Conservation (phyloP, 92 coral and sea anemone species). For the Nematostella vectensis region DNA sequence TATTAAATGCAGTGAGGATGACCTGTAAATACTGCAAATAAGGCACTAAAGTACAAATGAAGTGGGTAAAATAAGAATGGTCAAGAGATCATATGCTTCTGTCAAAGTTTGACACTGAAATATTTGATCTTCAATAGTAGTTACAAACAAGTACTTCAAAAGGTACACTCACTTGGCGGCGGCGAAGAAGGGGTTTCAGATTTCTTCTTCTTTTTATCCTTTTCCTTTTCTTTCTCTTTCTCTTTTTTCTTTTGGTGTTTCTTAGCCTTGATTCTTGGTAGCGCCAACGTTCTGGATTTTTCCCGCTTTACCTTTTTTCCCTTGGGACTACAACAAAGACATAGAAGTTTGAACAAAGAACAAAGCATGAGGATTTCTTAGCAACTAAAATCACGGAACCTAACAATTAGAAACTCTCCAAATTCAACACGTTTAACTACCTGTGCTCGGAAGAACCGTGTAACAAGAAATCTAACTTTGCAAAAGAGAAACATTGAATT, state of each 20-base stretch:
- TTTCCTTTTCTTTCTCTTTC: constrained; percentile 55
- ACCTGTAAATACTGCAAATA: too few relatives aligned
- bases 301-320: constrained; percentile 90
- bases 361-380: not conserved
- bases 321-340: constrained; percentile 48
- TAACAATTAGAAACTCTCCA: not conserved
- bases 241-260: constrained; percentile 84
- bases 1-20: too few relatives aligned
- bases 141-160: too few relatives aligned
- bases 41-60: too few relatives aligned
- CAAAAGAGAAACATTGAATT: constrained; percentile 28
- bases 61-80: too few relatives aligned
- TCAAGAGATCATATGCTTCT: too few relatives aligned
- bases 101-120: too few relatives aligned
- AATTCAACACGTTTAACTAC: constrained; percentile 1
- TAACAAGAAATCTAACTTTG: constrained; percentile 11
- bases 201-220: constrained; percentile 72
- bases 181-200: constrained; percentile 55
- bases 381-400: not conserved
- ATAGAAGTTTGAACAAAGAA: not conserved
- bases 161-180: constrained; percentile 42
- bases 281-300: constrained; percentile 58
- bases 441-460: constrained; percentile 21
- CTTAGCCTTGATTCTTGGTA: constrained; percentile 53
- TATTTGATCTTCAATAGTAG: too few relatives aligned